A percentile compares a stretch with the other conserved stretches of the same genome.
Conservation (phyloP, 1,140 invertebrate species). For the Dysdera silvatica region DNA sequence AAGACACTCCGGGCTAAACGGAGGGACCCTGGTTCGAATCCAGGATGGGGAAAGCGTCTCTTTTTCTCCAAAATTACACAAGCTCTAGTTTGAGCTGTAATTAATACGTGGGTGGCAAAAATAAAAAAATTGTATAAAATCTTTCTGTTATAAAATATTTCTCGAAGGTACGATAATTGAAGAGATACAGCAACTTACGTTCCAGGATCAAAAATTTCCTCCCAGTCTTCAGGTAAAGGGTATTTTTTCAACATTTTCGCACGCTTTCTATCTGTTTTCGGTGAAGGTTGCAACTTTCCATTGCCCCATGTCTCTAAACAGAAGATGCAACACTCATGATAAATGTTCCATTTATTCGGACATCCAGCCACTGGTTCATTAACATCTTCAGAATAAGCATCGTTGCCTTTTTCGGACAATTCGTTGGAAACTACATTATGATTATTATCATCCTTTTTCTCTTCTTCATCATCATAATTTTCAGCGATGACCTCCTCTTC, state of each 20-base stretch:
- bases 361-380: slow-evolving; percentile 58
- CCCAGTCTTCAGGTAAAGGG: slow-evolving; percentile 85
- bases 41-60: no score
- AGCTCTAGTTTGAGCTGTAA: no score
- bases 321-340: slow-evolving; percentile 81
- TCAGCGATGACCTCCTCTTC: slow-evolving; percentile 78
- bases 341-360: slow-evolving; percentile 93
- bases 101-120: not conserved
- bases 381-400: no score
- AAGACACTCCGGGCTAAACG: no score
- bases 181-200: slow-evolving; percentile 50
- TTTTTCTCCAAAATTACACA: no score
- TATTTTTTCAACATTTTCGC: slow-evolving; percentile 74
- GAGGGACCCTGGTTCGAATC: no score
- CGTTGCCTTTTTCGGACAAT: not conserved
- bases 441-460: slow-evolving; percentile 10
- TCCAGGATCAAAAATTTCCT: slow-evolving; percentile 84
- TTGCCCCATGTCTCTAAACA: slow-evolving; percentile 83
- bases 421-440: slow-evolving; percentile 1
- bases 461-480: slow-evolving; percentile 61
- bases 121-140: not conserved
- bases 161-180: not conserved
- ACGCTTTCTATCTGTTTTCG: slow-evolving; percentile 65
- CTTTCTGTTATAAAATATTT: not conserved
- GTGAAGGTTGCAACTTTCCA: slow-evolving; percentile 58